These are phyloP conservation scores for Erpetoichthys calabaricus DNA, from an alignment of 2,797 vertebrate genomes.

Conservation along the genomic window DNA sequence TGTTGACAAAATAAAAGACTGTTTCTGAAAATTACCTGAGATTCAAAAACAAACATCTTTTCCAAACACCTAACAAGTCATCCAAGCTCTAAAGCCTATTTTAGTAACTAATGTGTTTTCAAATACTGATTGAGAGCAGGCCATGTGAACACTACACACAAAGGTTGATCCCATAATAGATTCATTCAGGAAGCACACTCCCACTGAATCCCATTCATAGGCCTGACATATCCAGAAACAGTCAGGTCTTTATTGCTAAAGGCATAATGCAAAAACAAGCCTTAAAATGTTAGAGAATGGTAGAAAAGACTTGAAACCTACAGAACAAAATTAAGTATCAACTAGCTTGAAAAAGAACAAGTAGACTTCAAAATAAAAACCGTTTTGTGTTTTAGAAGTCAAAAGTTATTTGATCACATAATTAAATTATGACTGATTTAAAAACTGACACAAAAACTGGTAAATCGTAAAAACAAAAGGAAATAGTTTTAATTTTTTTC, in stretches of 20 bases:
- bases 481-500: too few species aligned
- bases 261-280: slow-evolving; percentile 4
- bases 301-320: slow-evolving; percentile 12
- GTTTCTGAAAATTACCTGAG: slow-evolving; percentile 13
- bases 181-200: slow-evolving; percentile 21
- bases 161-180: slow-evolving; percentile 34
- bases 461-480: too few species aligned
- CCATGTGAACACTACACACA: slow-evolving; percentile 37
- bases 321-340: too few species aligned
- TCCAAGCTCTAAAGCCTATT: too few species aligned
- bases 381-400: too few species aligned
- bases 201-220: slow-evolving; percentile 16
- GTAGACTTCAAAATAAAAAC: too few species aligned
- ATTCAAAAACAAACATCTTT: slow-evolving; percentile 28
- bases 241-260: slow-evolving; percentile 7
- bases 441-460: too few species aligned
- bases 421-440: too few species aligned
- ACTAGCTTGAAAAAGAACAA: too few species aligned
- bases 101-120: too few species aligned
- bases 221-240: slow-evolving; percentile 37
- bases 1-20: too few species aligned
- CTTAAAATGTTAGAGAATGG: slow-evolving; percentile 2
- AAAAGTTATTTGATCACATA: too few species aligned
- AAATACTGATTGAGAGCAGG: slow-evolving; percentile 10
- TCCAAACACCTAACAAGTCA: slow-evolving; percentile 9